These are phyloP conservation scores for Ips typographus DNA, from an alignment of 1,140 invertebrate genomes.

Conservation along the genomic window DNA sequence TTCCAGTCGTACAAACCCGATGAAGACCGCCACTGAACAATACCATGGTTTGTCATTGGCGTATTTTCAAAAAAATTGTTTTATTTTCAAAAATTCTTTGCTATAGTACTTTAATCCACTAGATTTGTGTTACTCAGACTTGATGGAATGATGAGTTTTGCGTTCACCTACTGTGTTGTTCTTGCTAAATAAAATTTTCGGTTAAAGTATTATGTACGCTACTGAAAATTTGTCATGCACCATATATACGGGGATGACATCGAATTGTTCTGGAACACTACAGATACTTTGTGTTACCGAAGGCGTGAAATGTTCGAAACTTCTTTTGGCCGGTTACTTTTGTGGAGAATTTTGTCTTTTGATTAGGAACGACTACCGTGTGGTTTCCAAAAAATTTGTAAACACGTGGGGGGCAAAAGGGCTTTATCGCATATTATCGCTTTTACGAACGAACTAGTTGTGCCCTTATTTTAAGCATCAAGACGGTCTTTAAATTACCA, in stretches of 20 bases:
- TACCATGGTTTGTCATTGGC: slow-evolving; percentile 15
- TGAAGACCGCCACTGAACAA: slow-evolving; percentile 19
- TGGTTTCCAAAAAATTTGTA: slow-evolving; percentile 12
- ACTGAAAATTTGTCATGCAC: too few species aligned
- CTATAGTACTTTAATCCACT: too few species aligned
- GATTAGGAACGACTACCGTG: slow-evolving; percentile 16
- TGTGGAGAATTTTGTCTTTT: slow-evolving; percentile 8
- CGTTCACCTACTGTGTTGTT: too few species aligned
- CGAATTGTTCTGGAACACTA: slow-evolving; percentile 17
- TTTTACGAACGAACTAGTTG: slow-evolving; percentile 3
- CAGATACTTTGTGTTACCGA: slow-evolving; percentile 19
- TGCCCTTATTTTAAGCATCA: too few species aligned
- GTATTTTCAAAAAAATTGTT: not conserved
- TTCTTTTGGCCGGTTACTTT: slow-evolving; percentile 7
- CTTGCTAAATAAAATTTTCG: too few species aligned
- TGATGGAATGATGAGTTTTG: too few species aligned
- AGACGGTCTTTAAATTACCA: too few species aligned
- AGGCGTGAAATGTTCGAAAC: slow-evolving; percentile 26
- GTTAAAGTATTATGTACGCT: too few species aligned
- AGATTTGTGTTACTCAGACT: too few species aligned
- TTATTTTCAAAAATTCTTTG: too few species aligned
- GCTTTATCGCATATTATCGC: slow-evolving; percentile 1
- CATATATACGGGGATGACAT: too few species aligned
- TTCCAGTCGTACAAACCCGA: not conserved
- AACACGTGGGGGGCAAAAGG: slow-evolving; percentile 17